Evolutionary conservation across 2,888 invertebrate species (phyloP).

Genomic region (Thymelicus lineola): DNA sequence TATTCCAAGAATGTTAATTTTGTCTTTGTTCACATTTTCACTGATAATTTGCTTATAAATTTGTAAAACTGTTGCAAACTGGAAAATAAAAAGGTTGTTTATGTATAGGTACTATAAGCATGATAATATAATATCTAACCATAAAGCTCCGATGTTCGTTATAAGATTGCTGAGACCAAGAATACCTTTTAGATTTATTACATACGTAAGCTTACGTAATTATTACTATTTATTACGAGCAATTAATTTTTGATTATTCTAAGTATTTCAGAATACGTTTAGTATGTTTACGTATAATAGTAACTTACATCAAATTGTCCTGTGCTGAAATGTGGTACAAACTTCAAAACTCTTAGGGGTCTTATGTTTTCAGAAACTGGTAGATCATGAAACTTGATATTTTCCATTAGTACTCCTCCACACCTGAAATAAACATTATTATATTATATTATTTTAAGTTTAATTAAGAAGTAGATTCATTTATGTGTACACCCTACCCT

Average conservation of each 20-base stretch:
- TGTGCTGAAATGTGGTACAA: constrained; percentile 50
- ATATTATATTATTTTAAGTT: too few relatives aligned
- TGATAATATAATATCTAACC: too few relatives aligned
- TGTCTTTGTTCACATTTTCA: constrained; percentile 51
- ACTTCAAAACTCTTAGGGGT: constrained; percentile 49
- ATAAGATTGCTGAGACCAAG: too few relatives aligned
- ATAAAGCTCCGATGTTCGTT: too few relatives aligned
- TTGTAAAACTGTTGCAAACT: constrained; percentile 48
- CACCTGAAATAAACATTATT: too few relatives aligned
- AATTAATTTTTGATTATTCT: too few relatives aligned
- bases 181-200: too few relatives aligned
- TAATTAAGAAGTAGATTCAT: too few relatives aligned
- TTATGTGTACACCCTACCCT: too few relatives aligned
- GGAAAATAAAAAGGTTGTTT: constrained; percentile 30
- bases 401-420: neutral
- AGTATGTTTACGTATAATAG: constrained; percentile 37
- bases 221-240: too few relatives aligned
- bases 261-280: neutral
- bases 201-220: too few relatives aligned
- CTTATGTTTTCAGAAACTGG: neutral
- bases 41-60: constrained; percentile 53
- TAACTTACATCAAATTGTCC: constrained; percentile 50
- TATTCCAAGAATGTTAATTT: constrained; percentile 49
- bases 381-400: neutral
- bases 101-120: too few relatives aligned